Conservation (phyloP, 2,113 vertebrate genomes). For the Scomber japonicus region DNA sequence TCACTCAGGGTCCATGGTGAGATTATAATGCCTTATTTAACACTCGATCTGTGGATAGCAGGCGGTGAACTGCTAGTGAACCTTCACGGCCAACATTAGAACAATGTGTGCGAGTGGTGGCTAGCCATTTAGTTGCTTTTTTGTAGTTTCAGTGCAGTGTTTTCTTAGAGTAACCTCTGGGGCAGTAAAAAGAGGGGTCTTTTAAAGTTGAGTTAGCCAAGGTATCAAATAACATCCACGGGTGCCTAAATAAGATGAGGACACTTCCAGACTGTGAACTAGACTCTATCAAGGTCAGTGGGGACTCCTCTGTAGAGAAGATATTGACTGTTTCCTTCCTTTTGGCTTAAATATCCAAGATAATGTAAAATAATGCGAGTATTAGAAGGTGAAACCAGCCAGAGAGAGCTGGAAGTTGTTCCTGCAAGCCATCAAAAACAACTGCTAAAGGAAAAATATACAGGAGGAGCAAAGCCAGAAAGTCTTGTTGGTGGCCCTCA, state of each 20-base stretch:
- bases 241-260: constrained; percentile 30
- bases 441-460: constrained; percentile 39
- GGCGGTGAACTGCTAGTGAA: constrained; percentile 81
- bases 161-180: constrained; percentile 56
- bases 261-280: constrained; percentile 41
- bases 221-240: constrained; percentile 52
- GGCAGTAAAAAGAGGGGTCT: constrained; percentile 39
- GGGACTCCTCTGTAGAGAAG: constrained; percentile 20
- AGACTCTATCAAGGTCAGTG: constrained; percentile 31
- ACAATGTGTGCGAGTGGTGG: constrained; percentile 61
- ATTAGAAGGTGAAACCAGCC: constrained; percentile 13
- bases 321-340: constrained; percentile 4
- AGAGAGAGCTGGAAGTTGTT: constrained; percentile 27
- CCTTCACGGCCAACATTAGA: constrained; percentile 61
- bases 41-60: constrained; percentile 75
- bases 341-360: background rate
- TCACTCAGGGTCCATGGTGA: constrained; percentile 56
- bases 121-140: constrained; percentile 42
- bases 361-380: constrained; percentile 21
- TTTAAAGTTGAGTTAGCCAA: constrained; percentile 22
- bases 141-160: constrained; percentile 48
- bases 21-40: constrained; percentile 83
- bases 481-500: constrained; percentile 49
- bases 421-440: constrained; percentile 58
- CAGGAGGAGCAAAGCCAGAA: constrained; percentile 36